Conservation (phyloP, 2,888 invertebrate genomes). For the Eupithecia tripunctaria region DNA sequence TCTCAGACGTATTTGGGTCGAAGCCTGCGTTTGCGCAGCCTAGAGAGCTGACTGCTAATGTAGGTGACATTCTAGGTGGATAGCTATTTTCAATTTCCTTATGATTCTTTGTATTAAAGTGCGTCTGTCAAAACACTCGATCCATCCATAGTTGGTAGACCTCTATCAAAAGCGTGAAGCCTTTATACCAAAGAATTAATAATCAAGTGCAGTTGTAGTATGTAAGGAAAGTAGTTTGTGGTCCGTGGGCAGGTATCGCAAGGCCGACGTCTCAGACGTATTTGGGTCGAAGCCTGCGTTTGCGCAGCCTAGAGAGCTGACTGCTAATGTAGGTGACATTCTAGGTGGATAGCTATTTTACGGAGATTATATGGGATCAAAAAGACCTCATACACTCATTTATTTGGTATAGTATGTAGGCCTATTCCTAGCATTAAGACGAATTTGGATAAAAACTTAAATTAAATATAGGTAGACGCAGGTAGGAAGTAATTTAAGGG, state of each 20-base stretch:
- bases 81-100: not conserved
- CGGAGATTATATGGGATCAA: not conserved
- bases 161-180: not conserved
- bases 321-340: conserved; percentile 12
- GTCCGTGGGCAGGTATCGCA: conserved; percentile 40
- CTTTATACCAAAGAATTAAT: not conserved
- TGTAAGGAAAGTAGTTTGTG: conserved; percentile 43
- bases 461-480: not conserved
- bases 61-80: conserved; percentile 8
- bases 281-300: conserved; percentile 32
- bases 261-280: conserved; percentile 39
- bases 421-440: not conserved
- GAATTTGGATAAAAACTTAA: not conserved
- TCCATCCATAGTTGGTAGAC: not conserved
- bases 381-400: not conserved
- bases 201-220: conserved; percentile 25
- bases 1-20: conserved; percentile 35
- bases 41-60: conserved; percentile 18
- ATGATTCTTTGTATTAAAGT: no score
- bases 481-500: not conserved
- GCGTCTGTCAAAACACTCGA: not conserved
- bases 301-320: not conserved
- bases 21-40: conserved; percentile 24
- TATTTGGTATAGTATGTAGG: not conserved
- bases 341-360: not conserved